Evolutionary conservation across 2,888 invertebrate species (phyloP).

Genomic region (Limenitis camilla): DNA sequence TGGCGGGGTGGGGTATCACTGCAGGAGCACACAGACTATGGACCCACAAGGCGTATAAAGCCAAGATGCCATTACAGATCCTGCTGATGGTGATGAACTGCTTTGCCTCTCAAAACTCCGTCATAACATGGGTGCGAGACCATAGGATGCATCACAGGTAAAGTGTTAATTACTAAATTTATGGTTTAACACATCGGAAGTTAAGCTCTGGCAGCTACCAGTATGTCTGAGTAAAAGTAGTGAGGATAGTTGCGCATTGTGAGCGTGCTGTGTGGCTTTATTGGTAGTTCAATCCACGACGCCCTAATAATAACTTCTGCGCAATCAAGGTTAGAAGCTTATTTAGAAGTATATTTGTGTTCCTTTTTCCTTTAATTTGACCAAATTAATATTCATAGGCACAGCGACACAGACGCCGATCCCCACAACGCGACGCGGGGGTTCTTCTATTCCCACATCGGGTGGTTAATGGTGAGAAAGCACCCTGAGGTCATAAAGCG

Average conservation of each 20-base stretch:
- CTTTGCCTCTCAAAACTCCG: slow-evolving; percentile 32
- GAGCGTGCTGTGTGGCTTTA: too few species aligned
- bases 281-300: too few species aligned
- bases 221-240: too few species aligned
- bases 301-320: too few species aligned
- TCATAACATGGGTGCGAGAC: slow-evolving; percentile 31
- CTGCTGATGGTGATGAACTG: slow-evolving; percentile 35
- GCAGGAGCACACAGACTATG: slow-evolving; percentile 37
- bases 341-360: too few species aligned
- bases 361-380: too few species aligned
- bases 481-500: slow-evolving; percentile 82
- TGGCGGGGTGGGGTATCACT: slow-evolving; percentile 29
- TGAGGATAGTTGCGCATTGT: too few species aligned
- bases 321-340: too few species aligned
- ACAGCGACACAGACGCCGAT: slow-evolving; percentile 84
- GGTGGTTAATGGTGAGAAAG: slow-evolving; percentile 85
- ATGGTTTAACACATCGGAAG: too few species aligned
- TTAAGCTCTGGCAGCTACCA: too few species aligned
- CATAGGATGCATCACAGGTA: slow-evolving; percentile 41
- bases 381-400: slow-evolving; percentile 73
- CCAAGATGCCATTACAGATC: slow-evolving; percentile 31
- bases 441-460: slow-evolving; percentile 88
- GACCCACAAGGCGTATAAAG: slow-evolving; percentile 36
- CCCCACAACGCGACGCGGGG: slow-evolving; percentile 85
- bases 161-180: slow-evolving; percentile 25